phyloP scores from a whole-genome alignment of 2,113 vertebrate species.

The Pomatostomus ruficeps region DNA sequence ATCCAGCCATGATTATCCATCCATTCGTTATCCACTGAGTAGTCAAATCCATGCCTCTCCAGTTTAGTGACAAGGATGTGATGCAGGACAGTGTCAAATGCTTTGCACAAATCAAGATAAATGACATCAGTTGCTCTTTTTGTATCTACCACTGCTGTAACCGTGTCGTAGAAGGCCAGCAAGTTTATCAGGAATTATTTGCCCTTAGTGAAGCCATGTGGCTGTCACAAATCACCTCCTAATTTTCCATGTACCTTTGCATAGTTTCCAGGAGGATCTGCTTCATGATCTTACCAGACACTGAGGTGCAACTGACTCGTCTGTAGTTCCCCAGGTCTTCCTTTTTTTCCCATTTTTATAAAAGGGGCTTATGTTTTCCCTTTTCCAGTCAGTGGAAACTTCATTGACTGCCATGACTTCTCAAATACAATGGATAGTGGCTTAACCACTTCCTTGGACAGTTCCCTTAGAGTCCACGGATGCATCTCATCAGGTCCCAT shows the following conservation, averaged over 20 bases:
- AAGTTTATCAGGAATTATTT: neutral
- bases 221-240: neutral
- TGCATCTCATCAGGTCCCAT: neutral
- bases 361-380: neutral
- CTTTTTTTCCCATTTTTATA: neutral
- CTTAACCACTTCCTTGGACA: neutral
- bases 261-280: neutral
- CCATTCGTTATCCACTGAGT: neutral
- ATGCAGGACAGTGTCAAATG: neutral
- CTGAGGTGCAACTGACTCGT: neutral
- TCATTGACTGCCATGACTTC: neutral
- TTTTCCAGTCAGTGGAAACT: neutral
- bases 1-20: neutral
- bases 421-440: neutral
- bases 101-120: neutral
- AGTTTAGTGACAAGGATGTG: neutral
- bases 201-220: neutral
- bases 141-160: neutral
- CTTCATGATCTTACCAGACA: neutral
- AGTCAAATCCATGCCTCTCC: neutral
- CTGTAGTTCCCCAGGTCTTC: neutral
- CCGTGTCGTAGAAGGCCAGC: neutral
- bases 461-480: neutral
- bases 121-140: neutral
- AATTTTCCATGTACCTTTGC: neutral